phyloP scores from a whole-genome alignment of 2,888 invertebrate genomes.

The Rhimphoctona megacephalus region DNA sequence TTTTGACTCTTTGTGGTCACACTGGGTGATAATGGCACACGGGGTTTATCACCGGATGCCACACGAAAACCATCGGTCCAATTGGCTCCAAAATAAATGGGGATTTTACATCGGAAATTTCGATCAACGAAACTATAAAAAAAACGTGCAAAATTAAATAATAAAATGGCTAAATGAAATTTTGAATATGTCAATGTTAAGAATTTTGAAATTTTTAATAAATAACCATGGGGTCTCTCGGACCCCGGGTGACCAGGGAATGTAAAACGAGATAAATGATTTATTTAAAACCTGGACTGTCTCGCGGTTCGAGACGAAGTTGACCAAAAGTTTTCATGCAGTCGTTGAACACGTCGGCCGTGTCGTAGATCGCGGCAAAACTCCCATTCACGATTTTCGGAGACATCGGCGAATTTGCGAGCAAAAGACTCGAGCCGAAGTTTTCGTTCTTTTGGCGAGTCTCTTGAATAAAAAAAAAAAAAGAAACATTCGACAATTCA shows the following conservation, averaged over 20 bases:
- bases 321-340: slow-evolving; percentile 90
- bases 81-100: no score
- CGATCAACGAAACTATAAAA: no score
- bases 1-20: background rate
- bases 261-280: background rate
- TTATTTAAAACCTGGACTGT: slow-evolving; percentile 88
- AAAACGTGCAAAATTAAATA: no score
- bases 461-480: slow-evolving; percentile 86
- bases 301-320: slow-evolving; percentile 90
- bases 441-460: slow-evolving; percentile 93
- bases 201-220: background rate
- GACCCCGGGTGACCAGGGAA: background rate
- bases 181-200: background rate
- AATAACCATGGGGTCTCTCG: background rate
- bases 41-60: background rate
- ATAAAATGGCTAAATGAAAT: background rate
- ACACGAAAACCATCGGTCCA: no score
- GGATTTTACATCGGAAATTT: no score
- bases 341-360: slow-evolving; percentile 90
- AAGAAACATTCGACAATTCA: background rate
- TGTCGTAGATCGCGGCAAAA: slow-evolving; percentile 96
- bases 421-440: slow-evolving; percentile 96
- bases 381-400: slow-evolving; percentile 98
- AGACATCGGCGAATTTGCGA: slow-evolving; percentile 98
- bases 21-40: background rate